These are phyloP conservation scores for Syngnathus scovelli DNA, from an alignment of 2,113 vertebrate species.

Conservation along the genomic window DNA sequence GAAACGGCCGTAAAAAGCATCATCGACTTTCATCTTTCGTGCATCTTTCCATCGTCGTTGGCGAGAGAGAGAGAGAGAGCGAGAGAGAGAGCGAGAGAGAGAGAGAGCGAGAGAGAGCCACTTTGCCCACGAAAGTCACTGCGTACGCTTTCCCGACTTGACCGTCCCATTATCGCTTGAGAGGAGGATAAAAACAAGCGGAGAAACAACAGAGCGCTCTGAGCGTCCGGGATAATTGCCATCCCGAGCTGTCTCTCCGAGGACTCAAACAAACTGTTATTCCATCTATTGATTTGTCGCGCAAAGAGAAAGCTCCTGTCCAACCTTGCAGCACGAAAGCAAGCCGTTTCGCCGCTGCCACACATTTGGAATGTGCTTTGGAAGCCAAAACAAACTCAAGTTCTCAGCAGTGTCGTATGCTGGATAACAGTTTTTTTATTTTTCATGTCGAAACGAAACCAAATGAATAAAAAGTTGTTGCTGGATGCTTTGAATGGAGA, in stretches of 20 bases:
- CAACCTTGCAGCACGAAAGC: not conserved
- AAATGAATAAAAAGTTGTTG: too few species aligned
- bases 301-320: not conserved
- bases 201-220: not conserved
- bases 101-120: not conserved
- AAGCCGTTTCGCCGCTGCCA: not conserved
- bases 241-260: not conserved
- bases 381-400: not conserved
- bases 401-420: not conserved
- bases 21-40: not conserved
- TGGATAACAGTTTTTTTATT: not conserved
- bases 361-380: not conserved
- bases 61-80: too few species aligned
- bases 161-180: not conserved
- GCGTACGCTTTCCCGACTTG: not conserved
- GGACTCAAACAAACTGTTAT: slow-evolving; percentile 1
- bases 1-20: not conserved
- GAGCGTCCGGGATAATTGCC: slow-evolving; percentile 1
- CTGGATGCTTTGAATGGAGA: not conserved
- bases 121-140: not conserved
- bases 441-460: too few species aligned
- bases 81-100: not conserved
- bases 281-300: not conserved
- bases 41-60: not conserved
- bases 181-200: not conserved